phyloP scores from a whole-genome alignment of 1,140 invertebrate genomes.

The Chlorops oryzae region DNA sequence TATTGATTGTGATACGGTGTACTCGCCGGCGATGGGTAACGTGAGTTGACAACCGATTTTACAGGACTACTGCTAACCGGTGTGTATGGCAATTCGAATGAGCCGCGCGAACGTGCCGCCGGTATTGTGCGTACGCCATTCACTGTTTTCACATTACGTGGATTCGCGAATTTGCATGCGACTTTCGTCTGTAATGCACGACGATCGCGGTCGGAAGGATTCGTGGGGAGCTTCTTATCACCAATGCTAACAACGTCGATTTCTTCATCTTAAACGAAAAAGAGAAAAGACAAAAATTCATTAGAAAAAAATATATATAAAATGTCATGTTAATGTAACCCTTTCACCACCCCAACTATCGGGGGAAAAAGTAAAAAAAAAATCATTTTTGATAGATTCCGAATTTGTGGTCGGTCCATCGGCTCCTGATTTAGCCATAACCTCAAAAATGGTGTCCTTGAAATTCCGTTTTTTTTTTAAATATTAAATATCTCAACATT shows the following conservation, averaged over 20 bases:
- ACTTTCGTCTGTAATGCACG: constrained; percentile 54
- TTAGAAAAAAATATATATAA: background rate
- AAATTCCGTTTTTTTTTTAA: too few relatives aligned
- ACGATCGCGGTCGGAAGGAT: constrained; percentile 57
- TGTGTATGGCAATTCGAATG: constrained; percentile 33
- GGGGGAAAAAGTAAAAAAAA: too few relatives aligned
- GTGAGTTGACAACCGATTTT: constrained; percentile 35
- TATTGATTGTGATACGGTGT: constrained; percentile 30
- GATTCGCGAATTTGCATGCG: constrained; percentile 30
- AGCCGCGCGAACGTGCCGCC: constrained; percentile 15
- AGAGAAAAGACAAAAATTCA: constrained; percentile 10
- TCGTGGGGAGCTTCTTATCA: constrained; percentile 58
- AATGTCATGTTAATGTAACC: too few relatives aligned
- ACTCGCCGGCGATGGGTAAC: constrained; percentile 30
- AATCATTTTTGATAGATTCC: too few relatives aligned
- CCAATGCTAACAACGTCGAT: constrained; percentile 71
- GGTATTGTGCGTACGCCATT: constrained; percentile 22
- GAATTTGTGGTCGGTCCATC: too few relatives aligned
- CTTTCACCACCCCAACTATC: too few relatives aligned
- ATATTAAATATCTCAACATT: too few relatives aligned
- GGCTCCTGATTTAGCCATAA: too few relatives aligned
- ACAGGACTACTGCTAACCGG: constrained; percentile 43
- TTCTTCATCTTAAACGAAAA: constrained; percentile 66
- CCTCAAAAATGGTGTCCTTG: too few relatives aligned
- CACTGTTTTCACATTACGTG: constrained; percentile 19